These are phyloP conservation scores for Taxidea taxus DNA, from an alignment of 2,113 vertebrate genomes.

Conservation along the genomic window DNA sequence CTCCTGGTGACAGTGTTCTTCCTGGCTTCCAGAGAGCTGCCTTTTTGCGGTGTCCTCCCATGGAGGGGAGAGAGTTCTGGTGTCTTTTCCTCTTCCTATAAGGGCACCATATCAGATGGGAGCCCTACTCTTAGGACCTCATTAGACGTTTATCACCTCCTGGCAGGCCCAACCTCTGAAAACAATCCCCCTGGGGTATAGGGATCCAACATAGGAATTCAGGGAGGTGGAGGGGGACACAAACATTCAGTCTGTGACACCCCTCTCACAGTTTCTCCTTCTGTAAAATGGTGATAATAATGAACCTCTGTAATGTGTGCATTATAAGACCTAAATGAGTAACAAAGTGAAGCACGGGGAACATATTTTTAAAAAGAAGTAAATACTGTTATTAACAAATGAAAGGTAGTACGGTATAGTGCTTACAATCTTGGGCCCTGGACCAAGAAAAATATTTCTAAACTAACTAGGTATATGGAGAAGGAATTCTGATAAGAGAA, in stretches of 20 bases:
- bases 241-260: neutral
- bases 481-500: neutral
- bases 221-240: neutral
- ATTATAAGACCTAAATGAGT: neutral
- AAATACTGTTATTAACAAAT: neutral
- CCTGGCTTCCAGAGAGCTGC: neutral
- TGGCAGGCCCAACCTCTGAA: too few relatives aligned
- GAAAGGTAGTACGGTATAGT: neutral
- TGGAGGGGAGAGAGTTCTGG: neutral
- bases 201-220: neutral
- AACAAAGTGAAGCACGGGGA: neutral
- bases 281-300: neutral
- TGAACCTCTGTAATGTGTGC: neutral
- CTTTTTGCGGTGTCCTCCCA: neutral
- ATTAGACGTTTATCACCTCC: neutral
- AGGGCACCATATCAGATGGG: neutral
- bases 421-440: neutral
- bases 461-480: neutral
- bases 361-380: neutral
- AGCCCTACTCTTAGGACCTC: neutral
- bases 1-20: neutral
- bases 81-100: neutral
- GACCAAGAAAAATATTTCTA: neutral
- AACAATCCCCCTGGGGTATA: accelerated
- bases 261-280: neutral